Percentiles rank a stretch among this genome's conserved stretches.
Evolutionary conservation across 2,797 vertebrate genomes (phyloP).

Genomic region (Saxicola maurus): DNA sequence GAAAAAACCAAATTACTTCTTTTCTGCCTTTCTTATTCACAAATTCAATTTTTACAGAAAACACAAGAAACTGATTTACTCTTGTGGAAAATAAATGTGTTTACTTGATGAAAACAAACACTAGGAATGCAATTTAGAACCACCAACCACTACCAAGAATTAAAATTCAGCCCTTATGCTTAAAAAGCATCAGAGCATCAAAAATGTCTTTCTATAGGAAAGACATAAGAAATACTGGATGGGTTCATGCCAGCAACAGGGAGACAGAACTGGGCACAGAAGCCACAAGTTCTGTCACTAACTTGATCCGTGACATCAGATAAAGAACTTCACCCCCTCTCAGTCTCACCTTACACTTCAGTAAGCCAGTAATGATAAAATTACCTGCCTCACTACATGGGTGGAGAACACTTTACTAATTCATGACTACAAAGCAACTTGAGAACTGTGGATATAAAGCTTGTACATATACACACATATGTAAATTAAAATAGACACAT

Average conservation of each 20-base stretch:
- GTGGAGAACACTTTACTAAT: constrained; percentile 23
- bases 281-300: neutral
- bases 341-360: constrained; percentile 14
- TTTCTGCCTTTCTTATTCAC: neutral
- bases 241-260: neutral
- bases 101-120: neutral
- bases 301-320: neutral
- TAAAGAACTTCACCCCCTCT: neutral
- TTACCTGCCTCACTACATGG: neutral
- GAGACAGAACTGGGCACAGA: neutral
- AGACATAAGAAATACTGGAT: neutral
- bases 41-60: neutral
- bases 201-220: neutral
- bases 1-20: neutral
- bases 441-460: neutral
- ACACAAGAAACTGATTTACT: neutral
- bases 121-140: neutral
- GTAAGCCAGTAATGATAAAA: constrained; percentile 23
- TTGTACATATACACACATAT: neutral
- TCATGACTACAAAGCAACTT: constrained; percentile 28
- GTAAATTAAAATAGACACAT: neutral
- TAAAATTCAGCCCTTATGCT: neutral
- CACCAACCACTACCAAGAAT: accelerated
- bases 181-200: neutral
- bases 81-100: neutral